Evolutionary conservation across 1,140 invertebrate species (phyloP).

Genomic region (Atta texana): DNA sequence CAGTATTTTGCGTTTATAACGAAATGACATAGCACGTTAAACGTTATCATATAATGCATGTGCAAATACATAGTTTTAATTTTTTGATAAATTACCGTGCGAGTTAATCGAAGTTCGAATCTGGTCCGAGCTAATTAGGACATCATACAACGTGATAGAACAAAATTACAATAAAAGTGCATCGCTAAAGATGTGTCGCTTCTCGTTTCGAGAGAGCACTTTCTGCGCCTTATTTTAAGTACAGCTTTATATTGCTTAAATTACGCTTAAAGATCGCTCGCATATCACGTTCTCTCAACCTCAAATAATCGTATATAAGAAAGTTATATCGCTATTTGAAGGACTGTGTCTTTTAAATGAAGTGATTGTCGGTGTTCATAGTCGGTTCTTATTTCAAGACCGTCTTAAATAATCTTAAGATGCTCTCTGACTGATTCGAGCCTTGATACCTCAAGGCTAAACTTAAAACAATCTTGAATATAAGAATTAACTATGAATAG

Average conservation of each 20-base stretch:
- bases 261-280: constrained; percentile 27
- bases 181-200: constrained; percentile 10
- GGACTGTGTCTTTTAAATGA: not conserved
- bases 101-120: constrained; percentile 37
- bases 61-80: not conserved
- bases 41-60: not conserved
- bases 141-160: not conserved
- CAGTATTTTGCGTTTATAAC: not conserved
- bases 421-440: too few species aligned
- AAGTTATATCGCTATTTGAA: constrained; percentile 37
- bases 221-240: not conserved
- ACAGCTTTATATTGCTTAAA: constrained; percentile 13
- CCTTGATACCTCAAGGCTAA: too few species aligned
- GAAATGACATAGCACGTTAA: not conserved
- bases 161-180: constrained; percentile 33
- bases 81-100: constrained; percentile 19
- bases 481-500: too few species aligned
- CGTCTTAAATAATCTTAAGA: too few species aligned
- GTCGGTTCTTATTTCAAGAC: too few species aligned
- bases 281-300: not conserved
- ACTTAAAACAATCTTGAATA: too few species aligned
- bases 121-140: not conserved
- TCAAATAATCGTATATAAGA: constrained; percentile 27
- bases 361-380: not conserved
- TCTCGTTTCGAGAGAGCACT: constrained; percentile 9